Conservation (phyloP, 2,797 vertebrate genomes). For the Propithecus perrieri region DNA sequence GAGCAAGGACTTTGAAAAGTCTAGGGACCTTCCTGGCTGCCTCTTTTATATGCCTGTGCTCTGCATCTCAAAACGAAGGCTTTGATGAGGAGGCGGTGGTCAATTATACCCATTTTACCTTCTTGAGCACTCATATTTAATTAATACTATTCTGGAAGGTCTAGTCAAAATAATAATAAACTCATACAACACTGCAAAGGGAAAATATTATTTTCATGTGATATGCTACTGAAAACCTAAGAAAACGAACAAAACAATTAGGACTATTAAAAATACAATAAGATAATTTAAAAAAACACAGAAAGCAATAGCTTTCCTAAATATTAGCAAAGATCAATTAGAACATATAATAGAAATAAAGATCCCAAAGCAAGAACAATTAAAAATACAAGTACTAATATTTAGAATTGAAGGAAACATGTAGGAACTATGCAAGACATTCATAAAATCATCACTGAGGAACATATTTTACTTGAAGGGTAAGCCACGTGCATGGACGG, state of each 20-base stretch:
- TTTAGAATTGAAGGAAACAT: not conserved
- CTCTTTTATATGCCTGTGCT: not conserved
- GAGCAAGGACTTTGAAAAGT: not conserved
- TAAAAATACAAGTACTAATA: not conserved
- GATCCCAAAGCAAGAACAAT: not conserved
- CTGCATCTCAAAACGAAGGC: not conserved
- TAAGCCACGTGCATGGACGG: not conserved
- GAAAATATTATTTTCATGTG: constrained; percentile 2
- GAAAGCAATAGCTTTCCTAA: constrained; percentile 37
- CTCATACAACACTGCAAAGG: not conserved
- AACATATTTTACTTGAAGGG: constrained; percentile 16
- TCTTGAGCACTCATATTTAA: not conserved
- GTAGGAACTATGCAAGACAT: not conserved
- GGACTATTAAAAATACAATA: not conserved
- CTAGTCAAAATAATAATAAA: constrained; percentile 31
- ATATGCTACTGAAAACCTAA: constrained; percentile 34
- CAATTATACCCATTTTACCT: not conserved
- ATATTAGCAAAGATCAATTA: not conserved
- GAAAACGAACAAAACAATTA: constrained; percentile 16
- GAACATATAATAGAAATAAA: constrained; percentile 48
- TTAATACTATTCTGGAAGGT: constrained; percentile 2
- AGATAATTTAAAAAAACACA: not conserved
- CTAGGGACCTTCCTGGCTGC: not conserved
- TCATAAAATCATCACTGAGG: not conserved
- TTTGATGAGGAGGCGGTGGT: not conserved